Base-by-base conservation (phyloP, 2,888 invertebrate genomes). In the Julus scandinavius region DNA sequence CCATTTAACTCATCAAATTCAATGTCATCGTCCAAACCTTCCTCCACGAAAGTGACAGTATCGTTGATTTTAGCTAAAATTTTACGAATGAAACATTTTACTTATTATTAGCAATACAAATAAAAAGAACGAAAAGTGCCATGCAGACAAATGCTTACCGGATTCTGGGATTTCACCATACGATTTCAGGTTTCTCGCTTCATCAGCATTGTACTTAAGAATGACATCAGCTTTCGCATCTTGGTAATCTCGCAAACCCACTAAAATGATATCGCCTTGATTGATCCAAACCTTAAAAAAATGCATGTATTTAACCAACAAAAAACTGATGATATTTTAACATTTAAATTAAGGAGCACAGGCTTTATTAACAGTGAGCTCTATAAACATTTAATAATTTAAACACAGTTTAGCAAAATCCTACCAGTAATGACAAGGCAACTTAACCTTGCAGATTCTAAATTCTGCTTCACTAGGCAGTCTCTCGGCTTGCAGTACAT, bases 161-260 rank as follows among this genome's bases (percentile, higher is more conserved):
- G 97, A 97, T 94, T 99, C 99, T 89, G 99, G 99, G 93, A 99
- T 97, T 94, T 99, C 98, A 91, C 99, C 99, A 91, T 99, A 99
- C 72, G 98, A 97, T 94, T 99, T 99, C 92, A 99, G 94, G 94
- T 99, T 99, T 92, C 99, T 95, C 86, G 99, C 99, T 94, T 99
- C 99, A 92, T 99, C 99, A 49, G 99, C 97, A 90, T 99, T 99
- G 93, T 99, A 99, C 93, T 99, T 99, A 91, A 99, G 94, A 92
- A 99, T 99, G 90, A 99, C 99, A 93, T 99, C 99, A 89, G 99
- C 99, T 93, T 99, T 98, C 13, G 97, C 96, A 92, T 98, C 97
- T 94, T 98, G 99, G 93, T 98, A 99, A 93, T 99, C 99, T 92
- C 99, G 95, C 91, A 99, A 94, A 90, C 99, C 99, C 91, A 99